Percentiles rank a stretch among this genome's conserved stretches.
These are phyloP conservation scores for Aphyosemion australe DNA, from an alignment of 2,113 vertebrate genomes.

Conservation along the genomic window DNA sequence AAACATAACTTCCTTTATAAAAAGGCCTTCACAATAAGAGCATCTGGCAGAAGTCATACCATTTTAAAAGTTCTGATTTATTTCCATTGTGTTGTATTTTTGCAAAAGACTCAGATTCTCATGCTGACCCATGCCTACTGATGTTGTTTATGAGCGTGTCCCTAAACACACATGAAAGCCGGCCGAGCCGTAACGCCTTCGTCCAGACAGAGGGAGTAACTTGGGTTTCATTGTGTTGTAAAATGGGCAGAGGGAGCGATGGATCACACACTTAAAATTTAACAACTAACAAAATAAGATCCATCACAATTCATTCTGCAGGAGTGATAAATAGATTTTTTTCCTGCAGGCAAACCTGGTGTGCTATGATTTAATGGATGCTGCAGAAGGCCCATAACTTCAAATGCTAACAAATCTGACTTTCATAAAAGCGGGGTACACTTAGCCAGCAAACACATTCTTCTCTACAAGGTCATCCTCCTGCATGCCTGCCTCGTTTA, in stretches of 20 bases:
- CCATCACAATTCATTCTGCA: slow-evolving; percentile 1
- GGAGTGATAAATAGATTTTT: slow-evolving; percentile 28
- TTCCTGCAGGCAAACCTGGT: slow-evolving; percentile 9
- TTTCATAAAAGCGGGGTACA: slow-evolving; percentile 21
- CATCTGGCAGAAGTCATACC: too few relatives aligned
- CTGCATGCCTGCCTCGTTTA: slow-evolving; percentile 39
- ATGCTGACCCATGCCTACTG: background rate
- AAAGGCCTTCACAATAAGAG: too few relatives aligned
- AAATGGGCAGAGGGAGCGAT: background rate
- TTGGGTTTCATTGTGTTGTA: background rate
- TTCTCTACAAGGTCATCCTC: slow-evolving; percentile 58
- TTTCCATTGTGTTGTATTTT: too few relatives aligned
- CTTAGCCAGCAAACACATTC: slow-evolving; percentile 51
- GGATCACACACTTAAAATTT: slow-evolving; percentile 15
- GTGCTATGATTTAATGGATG: slow-evolving; percentile 24
- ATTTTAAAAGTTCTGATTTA: too few relatives aligned
- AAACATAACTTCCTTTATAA: too few relatives aligned
- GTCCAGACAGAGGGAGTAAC: background rate
- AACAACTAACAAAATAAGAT: slow-evolving; percentile 10
- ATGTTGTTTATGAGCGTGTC: background rate
- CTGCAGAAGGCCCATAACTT: slow-evolving; percentile 26
- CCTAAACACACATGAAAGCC: background rate
- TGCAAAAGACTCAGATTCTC: background rate
- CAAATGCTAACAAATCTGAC: slow-evolving; percentile 39
- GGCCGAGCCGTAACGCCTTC: background rate